Evolutionary conservation across 1,140 invertebrate species (phyloP).

Genomic region (Hyles vespertilio): DNA sequence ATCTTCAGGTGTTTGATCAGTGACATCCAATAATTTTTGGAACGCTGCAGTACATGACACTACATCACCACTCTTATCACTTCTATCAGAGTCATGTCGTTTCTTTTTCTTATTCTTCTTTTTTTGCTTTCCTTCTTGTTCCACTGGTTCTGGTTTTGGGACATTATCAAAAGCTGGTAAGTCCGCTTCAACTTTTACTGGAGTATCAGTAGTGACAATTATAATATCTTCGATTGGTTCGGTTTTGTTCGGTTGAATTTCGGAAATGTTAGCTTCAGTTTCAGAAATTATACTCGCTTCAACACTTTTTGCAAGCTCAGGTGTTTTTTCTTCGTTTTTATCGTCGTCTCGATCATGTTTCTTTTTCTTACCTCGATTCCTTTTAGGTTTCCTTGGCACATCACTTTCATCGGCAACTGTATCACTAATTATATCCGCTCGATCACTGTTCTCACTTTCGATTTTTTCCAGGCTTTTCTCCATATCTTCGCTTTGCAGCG

Average conservation of each 20-base stretch:
- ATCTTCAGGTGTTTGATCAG: constrained; percentile 11
- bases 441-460: constrained; percentile 18
- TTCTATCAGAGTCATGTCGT: constrained; percentile 51
- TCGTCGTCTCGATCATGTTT: constrained; percentile 17
- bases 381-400: constrained; percentile 57
- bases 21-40: constrained; percentile 32
- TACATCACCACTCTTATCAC: constrained; percentile 40
- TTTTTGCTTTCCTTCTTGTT: constrained; percentile 34
- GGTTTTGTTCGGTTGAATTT: no score
- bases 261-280: constrained; percentile 14
- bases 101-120: constrained; percentile 67
- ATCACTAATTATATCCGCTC: not conserved
- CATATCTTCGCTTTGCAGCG: constrained; percentile 21
- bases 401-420: not conserved
- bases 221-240: no score
- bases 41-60: constrained; percentile 46
- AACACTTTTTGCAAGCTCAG: not conserved
- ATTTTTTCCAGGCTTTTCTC: constrained; percentile 14
- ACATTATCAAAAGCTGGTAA: not conserved
- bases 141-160: constrained; percentile 10
- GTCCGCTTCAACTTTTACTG: constrained; percentile 9
- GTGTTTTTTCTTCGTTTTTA: constrained; percentile 5
- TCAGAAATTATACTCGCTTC: not conserved
- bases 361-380: constrained; percentile 60
- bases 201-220: no score